Evolutionary conservation across 2,888 invertebrate species (phyloP), one percentile per base, ranked within the genome.

Genomic region (Strigamia transsilvanica): DNA sequence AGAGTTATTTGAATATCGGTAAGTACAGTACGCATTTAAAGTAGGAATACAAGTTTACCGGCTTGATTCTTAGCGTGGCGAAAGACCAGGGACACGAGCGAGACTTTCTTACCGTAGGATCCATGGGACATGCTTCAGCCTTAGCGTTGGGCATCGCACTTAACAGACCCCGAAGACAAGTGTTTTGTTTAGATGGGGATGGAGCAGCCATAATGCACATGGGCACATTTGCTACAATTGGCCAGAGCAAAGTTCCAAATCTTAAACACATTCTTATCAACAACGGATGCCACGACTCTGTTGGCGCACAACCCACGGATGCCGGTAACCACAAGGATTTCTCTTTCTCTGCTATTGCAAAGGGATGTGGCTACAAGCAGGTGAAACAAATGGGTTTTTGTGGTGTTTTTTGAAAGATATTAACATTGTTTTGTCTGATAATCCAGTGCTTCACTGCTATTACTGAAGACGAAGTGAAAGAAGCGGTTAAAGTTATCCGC

Each of bases 271-370:
- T 89, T 46, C 86, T 89, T 41, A 85, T 89, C 82, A 89, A 89
- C 84, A 89, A 89, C 83, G 88, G 88, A 51, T 87, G 87, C 32
- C 89, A 89, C 84, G 89, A 89, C 83, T 88, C 88, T 21, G 89
- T 89, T 0, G 89, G 89, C 38, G 89, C 88, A 4, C 89, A 89
- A 84, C 88, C 88, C 5, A 88, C 88, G 21, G 87, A 86, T 82
- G 87, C 88, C 0, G 84, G 82, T 9, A 85, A 85, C 82, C 85
- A 85, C 84, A 84, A 85, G 2, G 80, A 79, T 6, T 87, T 88
- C 85, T 85, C 85, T 38, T 86, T 88, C 82, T 83, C 86, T 5
- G 82, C 84, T 9, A 85, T 88, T 80, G 87, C 87, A 9, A 82
- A 84, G 61, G 87, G 85, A 2, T 87, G 87, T 85, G 88, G 88